Evolutionary conservation across 2,888 invertebrate genomes (phyloP).

Genomic region (Lepas anatifera): DNA sequence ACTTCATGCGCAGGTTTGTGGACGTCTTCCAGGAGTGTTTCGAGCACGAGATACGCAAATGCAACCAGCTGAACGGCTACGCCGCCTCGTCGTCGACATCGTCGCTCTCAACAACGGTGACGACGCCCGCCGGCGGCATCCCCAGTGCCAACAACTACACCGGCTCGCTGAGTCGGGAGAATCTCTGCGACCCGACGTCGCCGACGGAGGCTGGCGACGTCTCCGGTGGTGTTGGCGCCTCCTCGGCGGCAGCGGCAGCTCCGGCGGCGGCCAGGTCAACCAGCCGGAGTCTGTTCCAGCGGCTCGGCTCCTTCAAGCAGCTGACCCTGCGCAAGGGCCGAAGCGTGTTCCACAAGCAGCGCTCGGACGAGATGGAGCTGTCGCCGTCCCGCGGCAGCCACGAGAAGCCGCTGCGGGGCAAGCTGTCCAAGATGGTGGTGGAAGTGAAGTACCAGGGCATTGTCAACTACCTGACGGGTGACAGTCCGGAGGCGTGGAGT

Average conservation of each 20-base stretch:
- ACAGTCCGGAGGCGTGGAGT: constrained; percentile 89
- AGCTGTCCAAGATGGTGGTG: constrained; percentile 62
- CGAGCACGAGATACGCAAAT: constrained; percentile 37
- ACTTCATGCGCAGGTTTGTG: constrained; percentile 66
- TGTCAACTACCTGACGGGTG: constrained; percentile 83
- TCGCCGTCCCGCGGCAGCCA: constrained; percentile 29
- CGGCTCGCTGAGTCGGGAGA: no score
- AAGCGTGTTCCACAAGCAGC: constrained; percentile 71
- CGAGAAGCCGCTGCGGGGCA: constrained; percentile 30
- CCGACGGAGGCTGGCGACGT: not conserved
- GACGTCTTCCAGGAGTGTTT: constrained; percentile 76
- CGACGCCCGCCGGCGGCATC: no score
- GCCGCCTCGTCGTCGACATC: not conserved
- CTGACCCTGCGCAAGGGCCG: constrained; percentile 53
- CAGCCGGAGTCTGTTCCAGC: not conserved
- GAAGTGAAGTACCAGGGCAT: constrained; percentile 88
- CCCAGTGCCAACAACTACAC: no score
- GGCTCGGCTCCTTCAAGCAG: not conserved
- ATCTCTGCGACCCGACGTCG: not conserved
- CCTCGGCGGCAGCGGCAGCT: not conserved
- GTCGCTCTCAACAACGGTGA: no score
- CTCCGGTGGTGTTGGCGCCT: no score
- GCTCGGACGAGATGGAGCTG: constrained; percentile 72
- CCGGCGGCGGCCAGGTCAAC: not conserved
- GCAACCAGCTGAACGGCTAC: constrained; percentile 45